These are phyloP conservation scores for Sebastes trivittatus DNA, from an alignment of 2,797 vertebrate species.

Conservation along the genomic window DNA sequence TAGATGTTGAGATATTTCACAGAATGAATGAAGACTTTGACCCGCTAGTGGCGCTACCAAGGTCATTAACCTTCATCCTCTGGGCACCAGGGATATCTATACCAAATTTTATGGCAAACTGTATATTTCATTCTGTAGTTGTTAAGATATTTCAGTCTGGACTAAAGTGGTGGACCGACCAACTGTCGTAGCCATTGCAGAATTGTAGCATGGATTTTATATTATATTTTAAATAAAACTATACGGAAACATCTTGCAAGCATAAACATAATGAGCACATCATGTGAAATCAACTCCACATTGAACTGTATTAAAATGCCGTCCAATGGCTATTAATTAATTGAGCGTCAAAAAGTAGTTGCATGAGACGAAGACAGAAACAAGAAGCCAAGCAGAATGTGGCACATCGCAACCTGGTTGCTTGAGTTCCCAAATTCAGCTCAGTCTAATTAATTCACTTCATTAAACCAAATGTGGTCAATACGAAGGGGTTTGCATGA, in stretches of 20 bases:
- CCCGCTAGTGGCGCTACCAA: not conserved
- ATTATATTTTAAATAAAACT: not conserved
- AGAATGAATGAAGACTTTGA: not conserved
- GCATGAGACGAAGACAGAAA: slow-evolving; percentile 17
- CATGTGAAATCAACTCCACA: not conserved
- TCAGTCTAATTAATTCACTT: slow-evolving; percentile 67
- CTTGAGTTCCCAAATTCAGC: slow-evolving; percentile 51
- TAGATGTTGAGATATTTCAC: not conserved
- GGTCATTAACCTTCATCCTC: not conserved
- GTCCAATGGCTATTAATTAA: not conserved
- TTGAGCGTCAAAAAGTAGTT: not conserved
- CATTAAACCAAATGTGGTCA: slow-evolving; percentile 70
- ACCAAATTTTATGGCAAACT: not conserved
- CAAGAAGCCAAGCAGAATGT: slow-evolving; percentile 26
- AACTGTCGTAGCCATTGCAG: not conserved
- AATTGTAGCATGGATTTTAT: not conserved
- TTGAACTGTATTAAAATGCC: not conserved
- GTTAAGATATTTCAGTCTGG: not conserved
- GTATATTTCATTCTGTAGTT: too few species aligned
- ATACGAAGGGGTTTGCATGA: slow-evolving; percentile 52
- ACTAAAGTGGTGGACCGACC: too few species aligned
- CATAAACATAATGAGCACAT: not conserved
- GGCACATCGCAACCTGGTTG: slow-evolving; percentile 29
- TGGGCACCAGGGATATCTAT: not conserved
- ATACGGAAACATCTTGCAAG: not conserved